A percentile compares a stretch with the other conserved stretches of the same genome.
These are phyloP conservation scores for Corythoichthys haematopterus DNA, from an alignment of 2,113 vertebrate species.

Conservation along the genomic window DNA sequence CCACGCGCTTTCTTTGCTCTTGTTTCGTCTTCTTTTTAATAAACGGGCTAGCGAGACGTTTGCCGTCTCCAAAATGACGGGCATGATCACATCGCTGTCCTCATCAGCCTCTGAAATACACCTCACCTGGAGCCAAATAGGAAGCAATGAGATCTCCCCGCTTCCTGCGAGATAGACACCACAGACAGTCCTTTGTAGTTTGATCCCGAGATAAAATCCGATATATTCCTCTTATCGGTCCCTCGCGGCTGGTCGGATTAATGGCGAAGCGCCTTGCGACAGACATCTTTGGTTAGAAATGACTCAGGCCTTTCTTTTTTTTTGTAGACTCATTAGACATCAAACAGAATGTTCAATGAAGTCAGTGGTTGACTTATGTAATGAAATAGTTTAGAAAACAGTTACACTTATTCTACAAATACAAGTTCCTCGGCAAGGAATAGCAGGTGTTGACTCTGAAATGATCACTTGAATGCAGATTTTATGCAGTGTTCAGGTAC, in stretches of 20 bases:
- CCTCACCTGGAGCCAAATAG: conserved; percentile 11
- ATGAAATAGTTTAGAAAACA: conserved; percentile 9
- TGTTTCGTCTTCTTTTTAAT: conserved; percentile 29
- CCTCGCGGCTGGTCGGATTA: conserved; percentile 36
- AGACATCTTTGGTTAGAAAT: conserved; percentile 37
- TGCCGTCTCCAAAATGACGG: conserved; percentile 52
- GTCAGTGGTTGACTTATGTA: conserved; percentile 3
- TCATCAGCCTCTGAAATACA: conserved; percentile 43
- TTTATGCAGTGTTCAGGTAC: neutral
- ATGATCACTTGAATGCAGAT: neutral
- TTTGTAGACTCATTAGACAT: conserved; percentile 43
- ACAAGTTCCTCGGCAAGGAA: neutral
- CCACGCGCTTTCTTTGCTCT: conserved; percentile 10
- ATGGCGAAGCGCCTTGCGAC: conserved; percentile 29
- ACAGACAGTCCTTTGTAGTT: conserved; percentile 36
- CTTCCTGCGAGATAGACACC: conserved; percentile 9
- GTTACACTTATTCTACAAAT: conserved; percentile 6
- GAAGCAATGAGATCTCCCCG: conserved; percentile 12
- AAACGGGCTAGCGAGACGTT: conserved; percentile 33
- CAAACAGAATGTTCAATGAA: conserved; percentile 31
- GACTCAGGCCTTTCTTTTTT: conserved; percentile 42
- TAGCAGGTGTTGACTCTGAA: neutral
- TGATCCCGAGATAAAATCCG: conserved; percentile 25
- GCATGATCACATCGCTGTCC: conserved; percentile 20
- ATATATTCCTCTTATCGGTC: conserved; percentile 47